Evolutionary conservation across 2,888 invertebrate genomes (phyloP).

Genomic region (Dysmachus trigonus): DNA sequence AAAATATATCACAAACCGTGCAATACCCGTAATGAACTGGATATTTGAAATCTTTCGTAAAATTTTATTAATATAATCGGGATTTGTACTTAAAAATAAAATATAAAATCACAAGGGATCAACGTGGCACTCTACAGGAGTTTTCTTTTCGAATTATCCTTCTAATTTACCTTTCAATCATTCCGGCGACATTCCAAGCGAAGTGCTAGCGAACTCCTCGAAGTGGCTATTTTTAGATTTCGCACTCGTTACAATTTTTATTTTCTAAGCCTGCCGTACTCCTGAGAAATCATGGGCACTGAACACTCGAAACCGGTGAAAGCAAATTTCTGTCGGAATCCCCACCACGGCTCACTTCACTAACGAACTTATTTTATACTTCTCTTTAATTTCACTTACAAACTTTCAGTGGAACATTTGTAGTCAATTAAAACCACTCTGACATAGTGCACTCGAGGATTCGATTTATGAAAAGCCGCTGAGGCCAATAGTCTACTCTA

Average conservation of each 20-base stretch:
- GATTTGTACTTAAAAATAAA: neutral
- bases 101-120: neutral
- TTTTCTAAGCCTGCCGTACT: neutral
- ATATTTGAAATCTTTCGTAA: neutral
- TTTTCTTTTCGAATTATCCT: neutral
- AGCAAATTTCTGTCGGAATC: neutral
- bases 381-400: neutral
- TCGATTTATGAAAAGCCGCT: neutral
- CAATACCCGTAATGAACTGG: neutral
- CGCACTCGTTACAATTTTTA: neutral
- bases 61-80: neutral
- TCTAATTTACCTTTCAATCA: slow-evolving; percentile 3
- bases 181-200: neutral
- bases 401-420: neutral
- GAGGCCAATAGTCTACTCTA: neutral
- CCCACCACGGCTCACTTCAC: slow-evolving; percentile 2
- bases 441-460: neutral
- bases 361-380: neutral
- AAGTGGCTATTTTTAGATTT: neutral
- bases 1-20: neutral
- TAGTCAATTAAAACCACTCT: neutral
- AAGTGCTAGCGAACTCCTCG: neutral
- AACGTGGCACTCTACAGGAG: neutral
- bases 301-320: neutral
- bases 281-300: neutral